These are phyloP conservation scores for Philaethria dido DNA, from an alignment of 2,888 invertebrate genomes.

Conservation along the genomic window DNA sequence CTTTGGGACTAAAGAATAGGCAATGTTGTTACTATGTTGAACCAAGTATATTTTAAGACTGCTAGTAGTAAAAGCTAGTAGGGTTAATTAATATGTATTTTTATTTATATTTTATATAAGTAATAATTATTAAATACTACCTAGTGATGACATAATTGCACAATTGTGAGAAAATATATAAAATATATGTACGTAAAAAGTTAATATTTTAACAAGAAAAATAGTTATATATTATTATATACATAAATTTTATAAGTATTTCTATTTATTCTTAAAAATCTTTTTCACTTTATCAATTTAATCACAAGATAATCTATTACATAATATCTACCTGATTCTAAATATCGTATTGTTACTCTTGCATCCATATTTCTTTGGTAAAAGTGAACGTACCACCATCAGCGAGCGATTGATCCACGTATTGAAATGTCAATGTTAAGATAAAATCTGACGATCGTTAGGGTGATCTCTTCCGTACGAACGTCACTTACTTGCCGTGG, in stretches of 20 bases:
- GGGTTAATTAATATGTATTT: background rate
- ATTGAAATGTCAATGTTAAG: conserved; percentile 79
- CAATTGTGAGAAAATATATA: background rate
- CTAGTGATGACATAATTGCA: background rate
- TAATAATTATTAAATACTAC: background rate
- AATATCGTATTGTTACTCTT: conserved; percentile 19
- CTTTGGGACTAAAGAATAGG: background rate
- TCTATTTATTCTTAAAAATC: no score
- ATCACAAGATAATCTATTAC: background rate
- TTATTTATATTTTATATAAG: background rate
- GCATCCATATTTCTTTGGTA: conserved; percentile 22
- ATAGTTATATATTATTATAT: no score
- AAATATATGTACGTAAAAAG: background rate
- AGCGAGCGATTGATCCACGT: conserved; percentile 69
- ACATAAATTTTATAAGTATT: background rate
- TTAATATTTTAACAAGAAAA: no score
- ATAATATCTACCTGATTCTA: conserved; percentile 9
- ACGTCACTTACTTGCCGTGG: conserved; percentile 56
- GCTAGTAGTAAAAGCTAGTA: no score
- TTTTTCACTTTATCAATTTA: background rate
- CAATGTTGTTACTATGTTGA: background rate
- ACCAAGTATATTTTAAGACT: background rate
- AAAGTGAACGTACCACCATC: conserved; percentile 37
- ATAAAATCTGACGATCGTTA: conserved; percentile 78
- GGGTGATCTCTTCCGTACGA: conserved; percentile 58